A percentile compares a stretch with the other conserved stretches of the same genome.
Evolutionary conservation across 2,113 vertebrate species (phyloP).

Genomic region (Chloropsis hardwickii): DNA sequence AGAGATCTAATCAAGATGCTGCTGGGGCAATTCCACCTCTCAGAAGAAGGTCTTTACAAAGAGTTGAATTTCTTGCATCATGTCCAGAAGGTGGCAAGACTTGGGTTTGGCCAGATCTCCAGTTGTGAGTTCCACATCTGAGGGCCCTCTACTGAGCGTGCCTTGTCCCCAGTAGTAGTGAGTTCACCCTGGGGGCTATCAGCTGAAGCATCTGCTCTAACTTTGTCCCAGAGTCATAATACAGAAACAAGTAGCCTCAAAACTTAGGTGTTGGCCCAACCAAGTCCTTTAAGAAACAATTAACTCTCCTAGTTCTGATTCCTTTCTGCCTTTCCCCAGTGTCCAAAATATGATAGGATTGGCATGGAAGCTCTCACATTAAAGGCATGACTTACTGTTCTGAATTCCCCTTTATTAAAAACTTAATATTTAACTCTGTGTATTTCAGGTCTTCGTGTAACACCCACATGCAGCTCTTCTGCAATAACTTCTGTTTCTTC

Average conservation of each 20-base stretch:
- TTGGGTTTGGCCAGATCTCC: constrained; percentile 55
- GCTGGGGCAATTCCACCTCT: constrained; percentile 64
- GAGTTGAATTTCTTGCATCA: constrained; percentile 69
- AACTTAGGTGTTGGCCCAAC: neutral
- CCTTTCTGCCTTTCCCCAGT: neutral
- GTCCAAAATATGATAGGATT: neutral
- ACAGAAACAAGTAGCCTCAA: neutral
- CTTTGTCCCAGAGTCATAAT: neutral
- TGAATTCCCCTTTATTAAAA: neutral
- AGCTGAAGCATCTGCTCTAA: constrained; percentile 15
- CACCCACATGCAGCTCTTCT: neutral
- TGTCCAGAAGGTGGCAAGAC: constrained; percentile 67
- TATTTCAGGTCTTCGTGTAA: constrained; percentile 4
- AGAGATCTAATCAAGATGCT: constrained; percentile 67
- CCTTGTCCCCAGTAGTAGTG: constrained; percentile 64
- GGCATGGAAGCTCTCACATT: neutral
- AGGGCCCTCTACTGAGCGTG: constrained; percentile 67
- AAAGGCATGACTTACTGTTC: neutral
- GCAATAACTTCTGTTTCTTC: neutral
- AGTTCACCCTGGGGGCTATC: constrained; percentile 32
- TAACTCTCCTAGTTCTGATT: neutral
- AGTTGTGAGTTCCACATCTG: constrained; percentile 59
- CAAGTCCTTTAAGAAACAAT: neutral
- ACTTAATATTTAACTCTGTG: neutral
- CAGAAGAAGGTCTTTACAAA: constrained; percentile 68